Base-by-base conservation (phyloP, 2,113 vertebrate species). In the Bathybates hornii region DNA sequence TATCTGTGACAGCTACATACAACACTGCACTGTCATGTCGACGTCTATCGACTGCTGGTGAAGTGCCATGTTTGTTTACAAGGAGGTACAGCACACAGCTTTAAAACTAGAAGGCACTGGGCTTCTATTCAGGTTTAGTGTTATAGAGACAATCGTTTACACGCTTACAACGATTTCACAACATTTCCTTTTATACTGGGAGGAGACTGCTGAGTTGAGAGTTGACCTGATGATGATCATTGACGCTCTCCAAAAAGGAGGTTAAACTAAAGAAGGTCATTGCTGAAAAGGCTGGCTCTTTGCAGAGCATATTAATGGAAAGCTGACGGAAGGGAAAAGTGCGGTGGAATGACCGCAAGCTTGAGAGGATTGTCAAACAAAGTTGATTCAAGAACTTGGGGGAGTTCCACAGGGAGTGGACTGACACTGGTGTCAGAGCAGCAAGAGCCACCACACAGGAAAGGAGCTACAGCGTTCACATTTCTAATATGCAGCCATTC, bases 1-100 rank as follows among this genome's bases (percentile, higher is more conserved):
- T 24, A 81, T 93, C 71, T 68, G 87, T 89, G 86, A 90, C 90
- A 92, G 85, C 82, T 21, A 76, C 88, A 76, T 76, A 88, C 87
- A 71, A 32, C 54, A 53, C 57, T 41, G 10, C 80, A 68, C 63
- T 83, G 79, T 81, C 85, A 83, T 6, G 53, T 6, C 32, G 52
- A 90, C 82, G 34, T 53, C 43, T 21, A 68, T 38, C 34, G 34
- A 90, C 61, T 83, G 79, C 50, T 19, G 78, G 11, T 27, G 81
- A 79, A 48, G 54, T 53, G 29, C 4, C 80, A 52, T 61, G 56
- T 83, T 54, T 66, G 82, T 83, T 68, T 81, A 61, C 84, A 45
- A n/a, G 73, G 34, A 21, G 59, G 66, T 24, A 13, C 34, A 68
- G 63, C 52, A 48, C 54, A 21, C 73, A 80, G 82, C 50, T 68